Conservation (phyloP, 2,113 vertebrate species). For the Ceratotherium simum region DNA sequence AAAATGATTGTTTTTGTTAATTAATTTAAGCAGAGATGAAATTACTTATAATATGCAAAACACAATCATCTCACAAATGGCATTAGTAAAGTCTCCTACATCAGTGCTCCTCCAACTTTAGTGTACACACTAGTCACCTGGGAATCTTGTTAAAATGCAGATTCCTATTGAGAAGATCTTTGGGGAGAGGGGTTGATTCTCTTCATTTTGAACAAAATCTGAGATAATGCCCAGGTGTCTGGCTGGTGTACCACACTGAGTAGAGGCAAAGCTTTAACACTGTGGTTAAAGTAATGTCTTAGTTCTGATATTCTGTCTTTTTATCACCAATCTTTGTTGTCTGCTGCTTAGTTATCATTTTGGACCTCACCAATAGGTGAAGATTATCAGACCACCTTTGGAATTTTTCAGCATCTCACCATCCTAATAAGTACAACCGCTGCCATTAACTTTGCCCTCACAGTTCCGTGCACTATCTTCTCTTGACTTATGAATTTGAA, state of each 20-base stretch:
- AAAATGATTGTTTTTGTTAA: not conserved
- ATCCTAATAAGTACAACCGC: not conserved
- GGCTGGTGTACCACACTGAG: not conserved
- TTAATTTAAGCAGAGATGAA: not conserved
- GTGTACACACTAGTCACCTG: accelerated
- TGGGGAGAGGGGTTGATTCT: not conserved
- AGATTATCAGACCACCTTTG: not conserved
- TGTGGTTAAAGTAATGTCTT: not conserved
- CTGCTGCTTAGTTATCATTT: not conserved
- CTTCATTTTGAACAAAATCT: not conserved
- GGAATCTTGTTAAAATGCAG: not conserved
- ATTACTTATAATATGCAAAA: not conserved
- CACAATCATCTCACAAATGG: not conserved
- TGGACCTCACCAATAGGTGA: not conserved
- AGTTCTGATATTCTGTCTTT: not conserved
- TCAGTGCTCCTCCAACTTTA: not conserved
- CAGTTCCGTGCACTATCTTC: not conserved
- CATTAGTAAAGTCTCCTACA: not conserved
- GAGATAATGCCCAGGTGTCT: not conserved
- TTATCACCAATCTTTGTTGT: not conserved
- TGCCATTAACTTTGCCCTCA: not conserved
- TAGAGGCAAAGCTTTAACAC: not conserved
- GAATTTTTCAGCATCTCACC: not conserved
- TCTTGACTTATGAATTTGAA: not conserved
- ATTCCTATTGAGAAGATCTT: not conserved